phyloP scores from a whole-genome alignment of 1,140 invertebrate genomes.

The Meloidogyne chitwoodi region DNA sequence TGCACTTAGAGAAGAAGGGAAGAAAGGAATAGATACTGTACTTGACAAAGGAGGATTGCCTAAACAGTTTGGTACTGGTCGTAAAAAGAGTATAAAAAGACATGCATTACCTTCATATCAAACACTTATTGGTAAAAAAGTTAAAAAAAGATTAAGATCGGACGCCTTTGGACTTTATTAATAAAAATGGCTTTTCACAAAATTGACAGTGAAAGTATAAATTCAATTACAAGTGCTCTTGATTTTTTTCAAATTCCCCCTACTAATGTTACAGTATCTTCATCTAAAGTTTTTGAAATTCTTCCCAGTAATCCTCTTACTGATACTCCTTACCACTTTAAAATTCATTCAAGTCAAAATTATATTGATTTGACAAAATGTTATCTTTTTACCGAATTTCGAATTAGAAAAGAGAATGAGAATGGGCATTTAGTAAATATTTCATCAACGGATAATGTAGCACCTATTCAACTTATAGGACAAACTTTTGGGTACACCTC shows the following conservation, averaged over 20 bases:
- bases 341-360: neutral
- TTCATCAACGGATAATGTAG: too few species aligned
- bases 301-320: too few species aligned
- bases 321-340: too few species aligned
- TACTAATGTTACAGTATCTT: too few species aligned
- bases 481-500: too few species aligned
- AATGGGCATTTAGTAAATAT: neutral
- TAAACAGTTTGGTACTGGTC: neutral
- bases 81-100: neutral
- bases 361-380: constrained; percentile 3
- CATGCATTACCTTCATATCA: neutral
- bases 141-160: neutral
- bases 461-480: too few species aligned
- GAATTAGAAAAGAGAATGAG: neutral
- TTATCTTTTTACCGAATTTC: constrained; percentile 8
- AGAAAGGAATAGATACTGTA: neutral
- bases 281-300: too few species aligned
- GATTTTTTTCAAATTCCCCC: too few species aligned
- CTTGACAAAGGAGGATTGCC: neutral
- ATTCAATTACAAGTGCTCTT: too few species aligned
- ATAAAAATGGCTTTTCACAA: neutral
- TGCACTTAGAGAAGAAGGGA: neutral
- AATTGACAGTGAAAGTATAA: too few species aligned
- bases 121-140: neutral
- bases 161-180: constrained; percentile 7